These are phyloP conservation scores for Dasypogon diadema DNA, from an alignment of 2,888 invertebrate genomes.

Conservation along the genomic window DNA sequence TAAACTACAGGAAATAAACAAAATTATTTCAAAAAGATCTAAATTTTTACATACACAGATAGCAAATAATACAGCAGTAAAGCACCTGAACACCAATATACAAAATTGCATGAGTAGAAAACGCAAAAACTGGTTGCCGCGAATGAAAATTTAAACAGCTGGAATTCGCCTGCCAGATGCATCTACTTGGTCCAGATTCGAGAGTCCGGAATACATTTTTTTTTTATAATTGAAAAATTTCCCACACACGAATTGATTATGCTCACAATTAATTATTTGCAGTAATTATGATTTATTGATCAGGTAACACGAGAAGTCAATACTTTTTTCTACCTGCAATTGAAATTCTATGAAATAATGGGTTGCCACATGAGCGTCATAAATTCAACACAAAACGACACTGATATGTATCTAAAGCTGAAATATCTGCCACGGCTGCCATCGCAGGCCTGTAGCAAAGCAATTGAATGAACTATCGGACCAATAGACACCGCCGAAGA, in stretches of 20 bases:
- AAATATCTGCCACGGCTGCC: neutral
- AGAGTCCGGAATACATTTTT: neutral
- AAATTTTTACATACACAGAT: too few species aligned
- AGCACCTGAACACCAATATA: too few species aligned
- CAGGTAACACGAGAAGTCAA: slow-evolving; percentile 39
- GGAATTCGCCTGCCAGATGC: too few species aligned
- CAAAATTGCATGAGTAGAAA: too few species aligned
- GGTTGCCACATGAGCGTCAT: slow-evolving; percentile 42
- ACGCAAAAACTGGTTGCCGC: too few species aligned
- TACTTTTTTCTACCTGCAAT: slow-evolving; percentile 6
- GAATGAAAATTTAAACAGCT: too few species aligned
- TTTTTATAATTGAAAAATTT: slow-evolving; percentile 39
- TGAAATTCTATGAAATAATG: slow-evolving; percentile 14
- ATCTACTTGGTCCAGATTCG: neutral
- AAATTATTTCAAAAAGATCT: too few species aligned
- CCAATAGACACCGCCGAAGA: neutral
- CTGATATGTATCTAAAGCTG: slow-evolving; percentile 7
- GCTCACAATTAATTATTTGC: slow-evolving; percentile 21
- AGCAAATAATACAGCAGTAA: too few species aligned
- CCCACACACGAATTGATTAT: slow-evolving; percentile 12
- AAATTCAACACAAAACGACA: slow-evolving; percentile 24
- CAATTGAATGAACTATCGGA: slow-evolving; percentile 13
- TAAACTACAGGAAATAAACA: too few species aligned
- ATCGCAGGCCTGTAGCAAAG: neutral
- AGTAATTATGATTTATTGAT: slow-evolving; percentile 46